A percentile compares a stretch with the other conserved stretches of the same genome.
phyloP scores from a whole-genome alignment of 2,797 vertebrate species.

The Borostomias antarcticus region DNA sequence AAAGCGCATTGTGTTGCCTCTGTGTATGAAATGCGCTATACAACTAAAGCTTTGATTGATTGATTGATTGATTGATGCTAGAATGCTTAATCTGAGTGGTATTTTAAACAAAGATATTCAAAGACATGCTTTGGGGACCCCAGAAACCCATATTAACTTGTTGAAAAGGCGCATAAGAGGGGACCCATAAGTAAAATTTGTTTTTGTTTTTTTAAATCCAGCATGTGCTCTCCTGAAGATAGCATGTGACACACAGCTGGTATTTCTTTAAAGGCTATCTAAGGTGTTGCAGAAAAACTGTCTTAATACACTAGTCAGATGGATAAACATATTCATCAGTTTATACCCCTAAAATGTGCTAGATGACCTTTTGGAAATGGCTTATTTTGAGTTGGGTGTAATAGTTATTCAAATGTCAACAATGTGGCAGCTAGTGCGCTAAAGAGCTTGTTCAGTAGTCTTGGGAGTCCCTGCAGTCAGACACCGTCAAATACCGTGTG shows the following conservation, averaged over 20 bases:
- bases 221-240: conserved; percentile 44
- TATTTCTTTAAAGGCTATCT: not conserved
- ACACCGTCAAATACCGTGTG: conserved; percentile 36
- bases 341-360: conserved; percentile 50
- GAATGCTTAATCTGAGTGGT: too few species aligned
- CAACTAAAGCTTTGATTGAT: too few species aligned
- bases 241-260: conserved; percentile 32
- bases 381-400: conserved; percentile 38
- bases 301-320: conserved; percentile 24
- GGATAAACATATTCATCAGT: conserved; percentile 45
- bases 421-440: conserved; percentile 4
- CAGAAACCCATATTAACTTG: too few species aligned
- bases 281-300: conserved; percentile 26
- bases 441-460: conserved; percentile 21
- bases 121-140: too few species aligned
- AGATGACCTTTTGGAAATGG: conserved; percentile 55
- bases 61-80: too few species aligned
- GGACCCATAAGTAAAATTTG: too few species aligned
- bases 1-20: too few species aligned
- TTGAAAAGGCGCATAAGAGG: too few species aligned
- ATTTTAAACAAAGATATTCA: too few species aligned
- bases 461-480: conserved; percentile 19
- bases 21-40: too few species aligned
- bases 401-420: conserved; percentile 47
- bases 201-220: too few species aligned